Percentiles rank a stretch among this genome's conserved stretches.
These are phyloP conservation scores for Euzophera pinguis DNA, from an alignment of 2,888 invertebrate species.

Conservation along the genomic window DNA sequence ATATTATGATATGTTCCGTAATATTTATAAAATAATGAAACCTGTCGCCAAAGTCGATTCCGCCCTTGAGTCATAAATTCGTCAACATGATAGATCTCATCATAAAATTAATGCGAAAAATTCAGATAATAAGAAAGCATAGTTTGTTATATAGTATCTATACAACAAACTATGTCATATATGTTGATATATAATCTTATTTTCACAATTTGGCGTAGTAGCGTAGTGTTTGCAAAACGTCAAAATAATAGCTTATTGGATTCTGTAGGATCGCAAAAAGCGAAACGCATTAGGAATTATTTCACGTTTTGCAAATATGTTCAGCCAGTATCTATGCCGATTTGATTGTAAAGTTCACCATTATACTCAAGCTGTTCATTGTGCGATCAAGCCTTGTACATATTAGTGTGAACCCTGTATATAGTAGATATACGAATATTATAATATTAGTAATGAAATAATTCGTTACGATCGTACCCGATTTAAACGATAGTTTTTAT, in stretches of 20 bases:
- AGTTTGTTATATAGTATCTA: neutral
- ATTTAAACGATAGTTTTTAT: neutral
- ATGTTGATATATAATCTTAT: too few species aligned
- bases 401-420: slow-evolving; percentile 30
- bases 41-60: slow-evolving; percentile 3
- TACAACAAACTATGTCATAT: too few species aligned
- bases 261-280: too few species aligned
- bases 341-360: neutral
- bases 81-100: slow-evolving; percentile 5
- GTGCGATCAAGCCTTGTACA: slow-evolving; percentile 33
- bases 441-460: slow-evolving; percentile 19
- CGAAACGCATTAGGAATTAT: neutral
- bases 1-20: neutral
- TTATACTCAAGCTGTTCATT: slow-evolving; percentile 30
- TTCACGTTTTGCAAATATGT: neutral
- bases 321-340: neutral
- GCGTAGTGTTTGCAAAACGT: neutral
- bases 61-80: slow-evolving; percentile 6
- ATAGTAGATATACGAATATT: slow-evolving; percentile 23
- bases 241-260: neutral
- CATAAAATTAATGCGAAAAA: slow-evolving; percentile 1
- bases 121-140: neutral
- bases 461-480: neutral
- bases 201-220: too few species aligned
- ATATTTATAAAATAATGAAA: neutral